Evolutionary conservation across 2,797 vertebrate species (phyloP).

Genomic region (Acrocephalus scirpaceus): DNA sequence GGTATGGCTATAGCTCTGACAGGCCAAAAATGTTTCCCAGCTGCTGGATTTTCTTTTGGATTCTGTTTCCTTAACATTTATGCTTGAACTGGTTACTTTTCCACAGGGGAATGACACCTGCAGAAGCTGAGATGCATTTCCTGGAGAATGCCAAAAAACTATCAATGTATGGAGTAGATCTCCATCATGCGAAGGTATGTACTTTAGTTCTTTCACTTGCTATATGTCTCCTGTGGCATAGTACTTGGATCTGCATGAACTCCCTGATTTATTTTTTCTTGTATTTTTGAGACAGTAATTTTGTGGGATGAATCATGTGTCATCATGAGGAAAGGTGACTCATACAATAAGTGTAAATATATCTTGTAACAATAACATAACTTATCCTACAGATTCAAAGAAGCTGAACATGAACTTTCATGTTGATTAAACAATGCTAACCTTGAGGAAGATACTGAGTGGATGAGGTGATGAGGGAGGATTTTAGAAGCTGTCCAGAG

Average conservation of each 20-base stretch:
- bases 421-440: not conserved
- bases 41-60: not conserved
- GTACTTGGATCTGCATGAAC: not conserved
- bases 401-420: not conserved
- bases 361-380: not conserved
- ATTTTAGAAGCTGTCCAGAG: not conserved
- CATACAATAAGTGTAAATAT: not conserved
- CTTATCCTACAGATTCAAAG: not conserved
- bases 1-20: not conserved
- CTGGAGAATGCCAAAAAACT: constrained; percentile 98
- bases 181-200: constrained; percentile 96
- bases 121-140: constrained; percentile 97
- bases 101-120: constrained; percentile 94
- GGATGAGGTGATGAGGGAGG: not conserved
- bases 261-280: not conserved
- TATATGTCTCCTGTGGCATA: not conserved
- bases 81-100: not conserved
- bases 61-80: not conserved
- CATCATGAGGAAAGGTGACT: not conserved
- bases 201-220: not conserved
- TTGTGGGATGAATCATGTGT: not conserved
- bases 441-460: not conserved
- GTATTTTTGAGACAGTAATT: not conserved
- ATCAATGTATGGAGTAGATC: constrained; percentile 98
- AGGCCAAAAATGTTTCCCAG: not conserved